Evolutionary conservation across 2,888 invertebrate species (phyloP).

Genomic region (Thera britannica): DNA sequence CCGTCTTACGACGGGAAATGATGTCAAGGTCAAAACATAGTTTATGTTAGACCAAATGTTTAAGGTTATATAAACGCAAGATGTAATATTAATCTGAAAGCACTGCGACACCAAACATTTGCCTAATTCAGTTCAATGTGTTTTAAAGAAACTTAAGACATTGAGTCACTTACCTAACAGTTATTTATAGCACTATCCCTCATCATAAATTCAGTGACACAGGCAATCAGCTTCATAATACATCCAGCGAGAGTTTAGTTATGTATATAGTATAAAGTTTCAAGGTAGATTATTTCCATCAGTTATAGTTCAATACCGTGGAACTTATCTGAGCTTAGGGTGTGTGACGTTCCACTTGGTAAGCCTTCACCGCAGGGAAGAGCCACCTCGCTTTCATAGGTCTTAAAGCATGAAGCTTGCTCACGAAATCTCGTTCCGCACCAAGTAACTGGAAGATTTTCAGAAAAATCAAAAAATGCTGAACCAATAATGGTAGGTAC

Average conservation of each 20-base stretch:
- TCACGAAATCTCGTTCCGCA: conserved; percentile 53
- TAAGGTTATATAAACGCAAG: conserved; percentile 28
- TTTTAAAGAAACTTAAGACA: background rate
- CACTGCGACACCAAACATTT: conserved; percentile 25
- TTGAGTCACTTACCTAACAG: conserved; percentile 30
- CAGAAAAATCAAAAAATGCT: conserved; percentile 58
- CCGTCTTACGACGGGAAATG: conserved; percentile 32
- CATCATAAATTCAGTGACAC: conserved; percentile 26
- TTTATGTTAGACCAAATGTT: conserved; percentile 17
- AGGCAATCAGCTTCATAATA: conserved; percentile 40
- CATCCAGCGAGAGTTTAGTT: conserved; percentile 27
- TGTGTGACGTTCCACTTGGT: conserved; percentile 59
- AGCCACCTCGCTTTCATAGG: conserved; percentile 55
- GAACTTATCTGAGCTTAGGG: conserved; percentile 64
- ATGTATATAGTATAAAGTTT: conserved; percentile 15
- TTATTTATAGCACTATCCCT: conserved; percentile 19
- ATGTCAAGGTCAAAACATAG: conserved; percentile 17
- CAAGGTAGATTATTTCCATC: conserved; percentile 29
- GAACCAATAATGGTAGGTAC: conserved; percentile 14
- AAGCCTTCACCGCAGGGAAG: conserved; percentile 61
- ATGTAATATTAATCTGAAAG: conserved; percentile 36
- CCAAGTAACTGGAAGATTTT: conserved; percentile 72
- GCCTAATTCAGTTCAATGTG: conserved; percentile 15
- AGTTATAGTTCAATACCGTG: conserved; percentile 42
- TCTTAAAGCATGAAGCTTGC: conserved; percentile 52